A percentile compares a stretch with the other conserved stretches of the same genome.
phyloP scores from a whole-genome alignment of 2,888 invertebrate genomes.

The Sepiola atlantica region DNA sequence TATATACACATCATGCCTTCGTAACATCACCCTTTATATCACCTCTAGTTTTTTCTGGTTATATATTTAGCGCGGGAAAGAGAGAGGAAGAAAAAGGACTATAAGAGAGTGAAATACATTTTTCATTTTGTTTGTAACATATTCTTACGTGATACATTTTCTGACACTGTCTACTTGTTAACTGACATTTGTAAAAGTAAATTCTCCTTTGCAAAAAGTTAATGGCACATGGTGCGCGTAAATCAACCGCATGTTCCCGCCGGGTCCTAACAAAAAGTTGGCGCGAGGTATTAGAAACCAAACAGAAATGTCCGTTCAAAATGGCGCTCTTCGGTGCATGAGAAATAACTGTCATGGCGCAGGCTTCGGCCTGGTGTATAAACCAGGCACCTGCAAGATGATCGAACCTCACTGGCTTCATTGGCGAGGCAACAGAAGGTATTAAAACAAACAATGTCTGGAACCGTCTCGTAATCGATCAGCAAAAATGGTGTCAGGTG shows the following conservation, averaged over 20 bases:
- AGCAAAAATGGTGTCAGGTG: neutral
- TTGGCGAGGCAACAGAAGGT: neutral
- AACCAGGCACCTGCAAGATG: neutral
- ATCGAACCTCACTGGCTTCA: neutral
- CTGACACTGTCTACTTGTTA: neutral
- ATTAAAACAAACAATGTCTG: slow-evolving; percentile 12
- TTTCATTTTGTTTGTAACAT: too few relatives aligned
- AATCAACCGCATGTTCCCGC: neutral
- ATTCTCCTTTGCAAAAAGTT: slow-evolving; percentile 1
- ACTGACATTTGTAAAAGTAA: neutral
- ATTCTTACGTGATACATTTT: neutral
- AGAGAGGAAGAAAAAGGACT: too few relatives aligned
- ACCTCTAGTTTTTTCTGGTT: too few relatives aligned
- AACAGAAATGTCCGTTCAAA: neutral
- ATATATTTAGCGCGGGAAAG: too few relatives aligned
- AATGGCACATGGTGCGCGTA: neutral
- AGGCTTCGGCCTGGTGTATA: neutral
- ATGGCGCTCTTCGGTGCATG: neutral
- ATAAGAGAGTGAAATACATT: too few relatives aligned
- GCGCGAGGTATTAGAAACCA: neutral
- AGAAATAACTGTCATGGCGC: neutral
- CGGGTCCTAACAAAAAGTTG: slow-evolving; percentile 8
- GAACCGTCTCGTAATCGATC: neutral
- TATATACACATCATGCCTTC: too few relatives aligned
- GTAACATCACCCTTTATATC: too few relatives aligned